Conservation (phyloP, 2,888 invertebrate genomes). For the Drosophila paranaensis region DNA sequence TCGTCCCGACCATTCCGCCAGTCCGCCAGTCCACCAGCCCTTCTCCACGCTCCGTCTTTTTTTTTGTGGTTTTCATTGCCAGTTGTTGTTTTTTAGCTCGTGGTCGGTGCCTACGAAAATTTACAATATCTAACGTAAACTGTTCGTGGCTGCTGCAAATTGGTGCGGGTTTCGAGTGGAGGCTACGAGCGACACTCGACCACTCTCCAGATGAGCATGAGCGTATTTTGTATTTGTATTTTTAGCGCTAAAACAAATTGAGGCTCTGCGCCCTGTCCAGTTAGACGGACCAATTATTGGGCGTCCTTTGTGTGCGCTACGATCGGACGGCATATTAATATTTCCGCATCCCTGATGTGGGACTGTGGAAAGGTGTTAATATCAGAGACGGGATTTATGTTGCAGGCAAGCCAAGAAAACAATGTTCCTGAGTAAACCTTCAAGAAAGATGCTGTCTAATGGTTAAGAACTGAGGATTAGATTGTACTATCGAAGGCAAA, state of each 20-base stretch:
- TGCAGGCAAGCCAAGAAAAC: not conserved
- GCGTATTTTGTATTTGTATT: constrained; percentile 73
- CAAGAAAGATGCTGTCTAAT: too few species aligned
- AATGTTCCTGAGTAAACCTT: too few species aligned
- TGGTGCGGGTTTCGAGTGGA: constrained; percentile 63
- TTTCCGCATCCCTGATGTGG: too few species aligned
- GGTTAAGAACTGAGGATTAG: too few species aligned
- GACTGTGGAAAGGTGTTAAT: too few species aligned
- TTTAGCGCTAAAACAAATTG: constrained; percentile 80
- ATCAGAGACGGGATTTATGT: too few species aligned
- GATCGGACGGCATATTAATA: constrained; percentile 10
- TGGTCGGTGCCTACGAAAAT: constrained; percentile 54
- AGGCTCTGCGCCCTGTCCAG: constrained; percentile 48
- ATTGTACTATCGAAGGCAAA: not conserved
- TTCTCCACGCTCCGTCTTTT: constrained; percentile 6
- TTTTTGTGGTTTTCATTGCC: constrained; percentile 68
- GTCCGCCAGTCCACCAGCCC: not conserved
- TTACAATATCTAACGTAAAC: constrained; percentile 74
- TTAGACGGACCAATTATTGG: constrained; percentile 43
- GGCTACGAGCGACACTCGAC: constrained; percentile 6
- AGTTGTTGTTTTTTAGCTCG: constrained; percentile 53
- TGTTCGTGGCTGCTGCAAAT: constrained; percentile 69
- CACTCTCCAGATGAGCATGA: constrained; percentile 39
- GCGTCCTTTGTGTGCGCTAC: constrained; percentile 24
- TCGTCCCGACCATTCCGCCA: constrained; percentile 51